Percentiles rank a stretch among this genome's conserved stretches.
Evolutionary conservation across 2,888 invertebrate genomes (phyloP).

Genomic region (Cerceris rybyensis): DNA sequence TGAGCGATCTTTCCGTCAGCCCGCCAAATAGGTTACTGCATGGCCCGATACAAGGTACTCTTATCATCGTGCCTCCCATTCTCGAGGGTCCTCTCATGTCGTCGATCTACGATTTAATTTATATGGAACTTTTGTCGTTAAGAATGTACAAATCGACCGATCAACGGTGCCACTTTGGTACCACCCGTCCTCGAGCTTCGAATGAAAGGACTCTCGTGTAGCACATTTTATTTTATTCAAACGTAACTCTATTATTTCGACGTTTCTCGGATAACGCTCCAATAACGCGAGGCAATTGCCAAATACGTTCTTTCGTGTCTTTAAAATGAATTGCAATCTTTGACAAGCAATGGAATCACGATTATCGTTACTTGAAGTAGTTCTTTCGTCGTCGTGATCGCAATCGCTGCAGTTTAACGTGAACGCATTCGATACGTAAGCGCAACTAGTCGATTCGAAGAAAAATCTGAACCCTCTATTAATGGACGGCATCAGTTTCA

Average conservation of each 20-base stretch:
- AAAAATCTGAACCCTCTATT: conserved; percentile 1
- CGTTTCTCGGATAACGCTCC: too few relatives aligned
- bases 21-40: conserved; percentile 85
- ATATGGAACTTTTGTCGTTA: too few relatives aligned
- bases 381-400: neutral
- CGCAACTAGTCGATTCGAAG: neutral
- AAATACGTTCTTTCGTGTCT: too few relatives aligned
- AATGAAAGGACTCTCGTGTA: conserved; percentile 37
- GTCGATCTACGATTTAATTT: neutral
- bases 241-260: neutral
- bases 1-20: conserved; percentile 88
- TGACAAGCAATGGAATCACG: neutral
- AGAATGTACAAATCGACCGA: too few relatives aligned
- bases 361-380: neutral
- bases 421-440: neutral
- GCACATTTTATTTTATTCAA: neutral
- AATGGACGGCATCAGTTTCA: conserved; percentile 80
- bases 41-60: conserved; percentile 84
- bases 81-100: conserved; percentile 1
- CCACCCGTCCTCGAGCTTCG: too few relatives aligned
- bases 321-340: too few relatives aligned
- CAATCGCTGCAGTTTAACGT: neutral
- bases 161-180: too few relatives aligned
- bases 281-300: too few relatives aligned
- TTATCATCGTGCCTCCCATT: conserved; percentile 55